Base-by-base conservation (phyloP, 2,797 vertebrate species). In the Mycteria americana region DNA sequence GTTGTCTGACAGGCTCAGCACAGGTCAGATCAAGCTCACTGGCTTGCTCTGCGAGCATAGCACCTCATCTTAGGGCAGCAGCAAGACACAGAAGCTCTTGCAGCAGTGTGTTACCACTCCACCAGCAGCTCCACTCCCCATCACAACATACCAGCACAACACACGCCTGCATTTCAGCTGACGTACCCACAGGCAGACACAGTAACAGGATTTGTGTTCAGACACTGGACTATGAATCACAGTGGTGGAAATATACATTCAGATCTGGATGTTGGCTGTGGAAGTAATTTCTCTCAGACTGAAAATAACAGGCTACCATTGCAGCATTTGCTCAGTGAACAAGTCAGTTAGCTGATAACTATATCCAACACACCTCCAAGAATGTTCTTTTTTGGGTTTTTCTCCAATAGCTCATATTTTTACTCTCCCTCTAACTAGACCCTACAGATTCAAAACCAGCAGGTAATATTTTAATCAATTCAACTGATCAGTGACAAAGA, bases 141-240 rank as follows among this genome's bases (percentile, higher is more conserved):
- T 4, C n/a, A 19, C 5, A 15, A 16, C 8, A 1, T 4, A 39
- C 30, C 23, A 65, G 41, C 48, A 24, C 48, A 14, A 10, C 28
- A 39, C 62, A 33, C 0, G 3, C 7, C 50, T 25, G 17, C 8
- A 4, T 11, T 76, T 41, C 78, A 69, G 35, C 23, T 24, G 54
- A 69, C 1, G 5, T 4, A 25, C 15, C 31, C 59, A n/a, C 1
- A 0, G 53, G 43, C 45, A 68, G 27, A 39, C 0, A 37, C 5
- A 54, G 48, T 4, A 63, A 22, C 54, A 35, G n/a, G 3, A 27
- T 22, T 60, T 51, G 48, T 37, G 35, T 30, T 68, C 6, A 51
- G 48, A 33, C 70, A 43, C 39, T 16, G 4, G 6, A 11, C 48
- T 10, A 35, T 7, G 30, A 54, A n/a, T 35, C 35, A 33, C 50